Evolutionary conservation across 1,140 invertebrate genomes (phyloP), one percentile per base, ranked within the genome.

Genomic region (Watersipora subatra): DNA sequence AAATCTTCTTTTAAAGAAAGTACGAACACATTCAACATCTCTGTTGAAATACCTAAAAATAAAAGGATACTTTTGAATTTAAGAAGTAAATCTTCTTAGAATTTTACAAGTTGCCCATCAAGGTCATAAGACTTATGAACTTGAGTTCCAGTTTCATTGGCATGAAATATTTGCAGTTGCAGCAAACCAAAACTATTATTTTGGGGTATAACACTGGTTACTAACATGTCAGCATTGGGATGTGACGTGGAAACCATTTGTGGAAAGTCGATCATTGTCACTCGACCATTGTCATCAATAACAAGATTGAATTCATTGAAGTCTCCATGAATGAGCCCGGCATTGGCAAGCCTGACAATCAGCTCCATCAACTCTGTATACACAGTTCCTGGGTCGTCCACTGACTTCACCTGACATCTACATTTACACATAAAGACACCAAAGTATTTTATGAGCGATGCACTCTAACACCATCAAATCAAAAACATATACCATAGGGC

Each of bases 211-310:
- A 28, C 12, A 29, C 17, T 20, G 19, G 22, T 22, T 28, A 72
- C 84, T 84, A 80, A 92, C 86, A 87, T 86, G 84, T 95, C 85
- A 29, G 94, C 95, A 83, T 98, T 95, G 22, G 82, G 76, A 82
- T 98, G 95, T 58, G 87, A 87, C 0, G 88, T 96, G 2, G 93
- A 97, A 56, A 99, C 86, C 95, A 99, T 99, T 83, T 99, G 96
- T 1, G 97, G 96, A 79, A 99, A 99, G 84, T 99, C 97, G 74
- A 99, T 98, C 64, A 99, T 82, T 57, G 94, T 83, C 0, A 95
- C 87, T 65, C 87, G 86, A 28, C 87, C 88, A 0, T 89, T 86
- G 26, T 82, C 78, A 72, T 91, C 85, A 27, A 86, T 57, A 71
- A 78, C 77, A n/a, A 79, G 62, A 56, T 80, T 99, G 77, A 99